Evolutionary conservation across 2,797 vertebrate species (phyloP).

Genomic region (Rachycentron canadum): DNA sequence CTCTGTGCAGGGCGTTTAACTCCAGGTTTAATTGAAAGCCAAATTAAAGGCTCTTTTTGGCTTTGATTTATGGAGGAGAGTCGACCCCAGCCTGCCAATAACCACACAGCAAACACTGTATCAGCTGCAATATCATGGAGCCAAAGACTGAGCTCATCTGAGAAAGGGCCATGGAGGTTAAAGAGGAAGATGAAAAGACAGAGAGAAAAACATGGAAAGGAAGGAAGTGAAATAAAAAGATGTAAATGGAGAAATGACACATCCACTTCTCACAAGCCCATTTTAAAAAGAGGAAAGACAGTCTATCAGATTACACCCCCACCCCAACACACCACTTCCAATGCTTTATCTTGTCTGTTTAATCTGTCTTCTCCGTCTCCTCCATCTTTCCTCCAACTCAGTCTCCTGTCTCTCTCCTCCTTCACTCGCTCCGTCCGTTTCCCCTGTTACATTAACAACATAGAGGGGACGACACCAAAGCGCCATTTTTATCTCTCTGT

Average conservation of each 20-base stretch:
- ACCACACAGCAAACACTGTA: slow-evolving; percentile 19
- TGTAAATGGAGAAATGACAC: slow-evolving; percentile 54
- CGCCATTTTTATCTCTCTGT: slow-evolving; percentile 67
- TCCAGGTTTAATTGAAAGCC: slow-evolving; percentile 77
- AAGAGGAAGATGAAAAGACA: slow-evolving; percentile 50
- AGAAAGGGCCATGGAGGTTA: slow-evolving; percentile 47
- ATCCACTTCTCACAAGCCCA: slow-evolving; percentile 52
- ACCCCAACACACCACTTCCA: slow-evolving; percentile 34
- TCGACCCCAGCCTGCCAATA: slow-evolving; percentile 56
- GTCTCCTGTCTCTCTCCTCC: slow-evolving; percentile 26
- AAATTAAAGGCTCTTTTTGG: slow-evolving; percentile 76
- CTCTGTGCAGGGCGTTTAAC: slow-evolving; percentile 71
- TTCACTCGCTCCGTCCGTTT: neutral
- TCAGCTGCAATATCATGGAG: slow-evolving; percentile 42
- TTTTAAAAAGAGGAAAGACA: slow-evolving; percentile 61
- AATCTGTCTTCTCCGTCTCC: slow-evolving; percentile 43
- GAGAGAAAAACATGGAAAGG: slow-evolving; percentile 35
- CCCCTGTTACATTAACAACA: slow-evolving; percentile 63
- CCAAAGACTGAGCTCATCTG: slow-evolving; percentile 47
- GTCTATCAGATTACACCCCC: slow-evolving; percentile 65
- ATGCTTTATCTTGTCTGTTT: slow-evolving; percentile 53
- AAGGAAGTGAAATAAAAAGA: slow-evolving; percentile 55
- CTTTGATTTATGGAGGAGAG: slow-evolving; percentile 69
- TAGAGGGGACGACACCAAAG: slow-evolving; percentile 70
- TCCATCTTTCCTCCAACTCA: slow-evolving; percentile 45